A percentile compares a stretch with the other conserved stretches of the same genome.
Evolutionary conservation across 2,888 invertebrate species (phyloP).

Genomic region (Pyrgus malvae): DNA sequence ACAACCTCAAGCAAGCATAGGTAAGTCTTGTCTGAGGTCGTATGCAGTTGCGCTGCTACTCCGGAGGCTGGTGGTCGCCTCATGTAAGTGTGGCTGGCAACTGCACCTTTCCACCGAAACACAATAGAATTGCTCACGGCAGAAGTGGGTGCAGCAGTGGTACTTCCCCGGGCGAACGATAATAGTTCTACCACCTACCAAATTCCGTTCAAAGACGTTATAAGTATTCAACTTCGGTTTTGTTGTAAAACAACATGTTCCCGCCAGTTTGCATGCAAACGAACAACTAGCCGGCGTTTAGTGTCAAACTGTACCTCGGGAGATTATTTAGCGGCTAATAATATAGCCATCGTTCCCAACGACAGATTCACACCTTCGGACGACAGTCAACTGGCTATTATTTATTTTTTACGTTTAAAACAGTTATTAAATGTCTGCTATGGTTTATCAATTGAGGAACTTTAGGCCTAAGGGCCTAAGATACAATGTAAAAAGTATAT

Average conservation of each 20-base stretch:
- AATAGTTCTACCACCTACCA: no score
- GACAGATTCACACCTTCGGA: conserved; percentile 80
- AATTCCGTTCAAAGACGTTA: neutral
- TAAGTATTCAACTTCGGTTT: neutral
- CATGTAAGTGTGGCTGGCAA: no score
- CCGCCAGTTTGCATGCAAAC: conserved; percentile 9
- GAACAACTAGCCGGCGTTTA: conserved; percentile 13
- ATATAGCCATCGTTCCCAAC: conserved; percentile 77
- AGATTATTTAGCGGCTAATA: conserved; percentile 75
- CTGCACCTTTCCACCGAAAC: no score
- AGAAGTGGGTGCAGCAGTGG: neutral
- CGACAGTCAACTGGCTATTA: conserved; percentile 67
- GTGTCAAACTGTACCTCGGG: conserved; percentile 49
- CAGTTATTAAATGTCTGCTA: neutral
- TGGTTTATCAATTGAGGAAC: no score
- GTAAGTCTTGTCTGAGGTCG: no score
- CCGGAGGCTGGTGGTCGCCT: no score
- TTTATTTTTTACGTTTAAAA: conserved; percentile 33
- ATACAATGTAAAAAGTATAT: no score
- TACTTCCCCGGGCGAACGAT: neutral
- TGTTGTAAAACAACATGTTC: neutral
- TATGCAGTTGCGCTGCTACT: no score
- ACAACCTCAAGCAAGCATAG: no score
- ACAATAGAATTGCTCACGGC: neutral
- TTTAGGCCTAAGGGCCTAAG: no score